These are phyloP conservation scores for Agrenia bidenticulata DNA, from an alignment of 2,888 invertebrate genomes.

Conservation along the genomic window DNA sequence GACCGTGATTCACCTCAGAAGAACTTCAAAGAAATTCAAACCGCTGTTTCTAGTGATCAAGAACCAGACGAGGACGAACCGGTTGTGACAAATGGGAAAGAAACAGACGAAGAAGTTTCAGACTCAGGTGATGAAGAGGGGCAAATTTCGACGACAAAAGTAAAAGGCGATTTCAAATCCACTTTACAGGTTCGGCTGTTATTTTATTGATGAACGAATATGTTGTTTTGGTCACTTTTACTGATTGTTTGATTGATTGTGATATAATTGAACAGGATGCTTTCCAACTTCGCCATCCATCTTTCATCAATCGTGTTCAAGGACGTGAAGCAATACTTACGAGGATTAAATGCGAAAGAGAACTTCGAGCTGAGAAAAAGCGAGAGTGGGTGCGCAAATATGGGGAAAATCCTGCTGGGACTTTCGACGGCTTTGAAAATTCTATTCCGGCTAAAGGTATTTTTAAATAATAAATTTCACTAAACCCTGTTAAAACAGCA, in stretches of 20 bases:
- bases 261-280: conserved; percentile 69
- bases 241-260: no score
- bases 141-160: no score
- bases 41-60: not conserved
- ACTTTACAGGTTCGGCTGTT: no score
- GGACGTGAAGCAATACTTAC: conserved; percentile 60
- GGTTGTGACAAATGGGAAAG: no score
- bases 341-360: conserved; percentile 59
- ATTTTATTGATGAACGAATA: no score
- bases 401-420: conserved; percentile 19
- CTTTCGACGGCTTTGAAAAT: conserved; percentile 22
- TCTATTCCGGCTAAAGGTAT: conserved; percentile 39
- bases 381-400: conserved; percentile 54
- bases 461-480: not conserved
- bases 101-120: no score
- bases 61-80: not conserved
- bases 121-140: no score
- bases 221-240: no score
- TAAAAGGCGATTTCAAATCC: no score
- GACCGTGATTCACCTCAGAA: not conserved
- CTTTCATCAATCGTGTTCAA: conserved; percentile 66
- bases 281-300: conserved; percentile 69
- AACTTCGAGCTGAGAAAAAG: conserved; percentile 58
- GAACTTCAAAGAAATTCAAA: not conserved
- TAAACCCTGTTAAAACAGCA: not conserved